Base-by-base conservation (phyloP, 2,797 vertebrate genomes). In the Tapirus indicus region DNA sequence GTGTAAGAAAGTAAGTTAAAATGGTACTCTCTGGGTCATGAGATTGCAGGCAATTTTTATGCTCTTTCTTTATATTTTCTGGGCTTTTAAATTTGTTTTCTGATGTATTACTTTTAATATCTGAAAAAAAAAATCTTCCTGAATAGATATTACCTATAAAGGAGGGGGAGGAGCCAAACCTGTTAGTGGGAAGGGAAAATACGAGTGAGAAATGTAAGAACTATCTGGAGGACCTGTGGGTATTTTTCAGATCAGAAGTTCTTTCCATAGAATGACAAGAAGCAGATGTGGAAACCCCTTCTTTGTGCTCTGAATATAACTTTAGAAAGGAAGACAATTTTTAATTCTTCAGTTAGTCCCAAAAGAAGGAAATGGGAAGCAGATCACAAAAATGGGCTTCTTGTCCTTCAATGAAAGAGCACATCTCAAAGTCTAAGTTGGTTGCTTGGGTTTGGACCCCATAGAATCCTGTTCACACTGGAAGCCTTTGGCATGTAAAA, bases 361-460 rank as follows among this genome's bases (percentile, higher is more conserved):
- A 29, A 91, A 97, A 95, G 79, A 93, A 96, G 35, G 69, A 94
- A 91, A 77, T 14, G 29, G 29, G 25, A 96, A 95, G 56, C 78
- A 94, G 75, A 96, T 83, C 54, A 91, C 86, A 92, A 91, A 97
- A 94, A 95, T 80, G 86, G 77, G 27, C 64, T 95, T 88, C 82
- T 89, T 98, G 93, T 95, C 74, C 74, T 82, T 84, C 66, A 89
- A 54, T 87, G 56, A 96, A 94, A 79, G 94, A 96, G 79, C 54
- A 90, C 69, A 94, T 97, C 84, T 91, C 88, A 77, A 74, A 95
- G 71, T 77, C 47, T 84, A 77, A 84, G 58, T 64, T 89, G 35
- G 80, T 91, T 93, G 69, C 71, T 88, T 96, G 58, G 54, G 52
- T 14, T 44, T 91, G 14, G 13, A 79, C 38, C 75, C 56, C 41